Base-by-base conservation (phyloP, 2,888 invertebrate genomes). In the Acanthosoma haemorrhoidale region DNA sequence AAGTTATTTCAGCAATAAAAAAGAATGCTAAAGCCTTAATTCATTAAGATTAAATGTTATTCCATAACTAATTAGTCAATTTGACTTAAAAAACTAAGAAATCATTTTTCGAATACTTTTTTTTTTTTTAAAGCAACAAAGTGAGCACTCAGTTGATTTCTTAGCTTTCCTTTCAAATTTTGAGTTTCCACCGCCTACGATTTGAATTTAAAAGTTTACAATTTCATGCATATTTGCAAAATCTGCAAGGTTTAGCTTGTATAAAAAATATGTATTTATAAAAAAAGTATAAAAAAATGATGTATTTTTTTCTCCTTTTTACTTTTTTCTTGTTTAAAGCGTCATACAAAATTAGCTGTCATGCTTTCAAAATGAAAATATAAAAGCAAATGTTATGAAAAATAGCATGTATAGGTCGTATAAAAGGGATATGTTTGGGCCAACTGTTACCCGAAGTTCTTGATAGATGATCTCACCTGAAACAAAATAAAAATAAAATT, bases 1-100 rank as follows among this genome's bases (percentile, higher is more conserved):
- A 51, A n/a, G n/a, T n/a, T 51, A 25, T 21, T 51, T 51, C 21
- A 51, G 21, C 51, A 51, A 51, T 51, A 51, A 25, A n/a, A n/a
- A n/a, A n/a, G n/a, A n/a, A n/a, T n/a, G n/a, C n/a, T n/a, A n/a
- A 51, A 51, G 51, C 51, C 51, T 51, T 51, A 51, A 51, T 51
- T 51, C 25, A 51, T 25, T 51, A 25, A n/a, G 13, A 25, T 51
- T 51, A 25, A 51, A 25, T 3, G 25, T 25, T 51, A 51, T 25
- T 51, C 5, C 51, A 51, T 25, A 25, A 25, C 25, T 25, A 25
- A 13, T 43, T 51, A n/a, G n/a, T n/a, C 25, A 2, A 25, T 25
- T 25, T 18, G 21, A 43, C 18, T 43, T n/a, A 1, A 8, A 25
- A 51, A 51, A 51, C 51, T 25, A 51, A 25, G 51, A 51, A 51